Conservation (phyloP, 2,797 vertebrate species). For the Pangasius krempfi region DNA sequence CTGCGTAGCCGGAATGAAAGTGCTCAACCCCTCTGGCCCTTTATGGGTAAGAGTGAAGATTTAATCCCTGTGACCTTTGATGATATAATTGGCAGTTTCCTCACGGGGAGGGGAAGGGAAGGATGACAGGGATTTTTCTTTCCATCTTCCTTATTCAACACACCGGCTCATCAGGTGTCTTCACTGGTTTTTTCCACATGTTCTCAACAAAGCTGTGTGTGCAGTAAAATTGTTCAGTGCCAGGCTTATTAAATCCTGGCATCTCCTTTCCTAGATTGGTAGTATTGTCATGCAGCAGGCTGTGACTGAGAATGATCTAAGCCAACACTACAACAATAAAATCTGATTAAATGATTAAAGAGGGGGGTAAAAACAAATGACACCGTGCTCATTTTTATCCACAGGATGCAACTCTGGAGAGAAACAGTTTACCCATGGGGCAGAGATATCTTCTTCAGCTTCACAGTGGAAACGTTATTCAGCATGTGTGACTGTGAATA, state of each 20-base stretch:
- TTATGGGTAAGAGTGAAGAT: background rate
- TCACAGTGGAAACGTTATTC: slow-evolving; percentile 44
- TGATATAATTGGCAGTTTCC: background rate
- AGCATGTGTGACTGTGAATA: slow-evolving; percentile 46
- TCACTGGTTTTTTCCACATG: background rate
- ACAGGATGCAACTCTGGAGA: slow-evolving; percentile 53
- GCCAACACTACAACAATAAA: background rate
- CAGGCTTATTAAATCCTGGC: background rate
- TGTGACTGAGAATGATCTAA: background rate
- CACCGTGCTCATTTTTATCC: background rate
- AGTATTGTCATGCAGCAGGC: background rate
- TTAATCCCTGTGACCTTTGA: slow-evolving; percentile 12
- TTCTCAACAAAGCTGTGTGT: background rate
- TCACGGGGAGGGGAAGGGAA: background rate
- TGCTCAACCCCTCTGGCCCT: background rate
- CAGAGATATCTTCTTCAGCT: slow-evolving; percentile 51
- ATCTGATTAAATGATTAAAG: background rate
- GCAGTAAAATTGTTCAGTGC: background rate
- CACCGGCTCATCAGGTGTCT: slow-evolving; percentile 12
- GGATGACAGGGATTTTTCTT: background rate
- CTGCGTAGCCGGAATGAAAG: background rate
- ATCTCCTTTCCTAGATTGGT: background rate
- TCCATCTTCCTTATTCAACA: background rate
- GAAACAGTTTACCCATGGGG: slow-evolving; percentile 44
- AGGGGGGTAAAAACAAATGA: background rate